Percentiles rank a stretch among this genome's conserved stretches.
Conservation (phyloP, 2,113 vertebrate species). For the Phalacrocorax carbo region DNA sequence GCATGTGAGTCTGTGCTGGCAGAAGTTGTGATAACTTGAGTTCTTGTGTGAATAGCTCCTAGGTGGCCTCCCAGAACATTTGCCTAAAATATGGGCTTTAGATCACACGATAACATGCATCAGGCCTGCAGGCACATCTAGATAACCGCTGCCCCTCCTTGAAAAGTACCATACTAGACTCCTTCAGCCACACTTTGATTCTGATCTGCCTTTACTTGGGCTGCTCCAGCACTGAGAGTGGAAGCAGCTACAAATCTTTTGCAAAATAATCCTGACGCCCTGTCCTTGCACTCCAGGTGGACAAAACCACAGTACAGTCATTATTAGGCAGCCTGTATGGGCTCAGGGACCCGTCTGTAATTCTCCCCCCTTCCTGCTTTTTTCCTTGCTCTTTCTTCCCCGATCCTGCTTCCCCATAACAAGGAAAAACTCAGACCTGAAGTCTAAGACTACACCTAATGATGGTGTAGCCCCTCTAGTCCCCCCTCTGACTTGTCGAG, state of each 20-base stretch:
- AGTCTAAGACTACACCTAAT: background rate
- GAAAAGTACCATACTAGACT: background rate
- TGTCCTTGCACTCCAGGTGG: background rate
- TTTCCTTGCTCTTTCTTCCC: background rate
- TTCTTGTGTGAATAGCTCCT: conserved; percentile 25
- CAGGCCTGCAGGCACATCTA: conserved; percentile 5
- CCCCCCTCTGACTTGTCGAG: background rate
- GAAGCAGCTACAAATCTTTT: background rate
- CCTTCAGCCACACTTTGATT: background rate
- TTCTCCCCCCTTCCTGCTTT: background rate
- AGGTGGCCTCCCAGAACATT: conserved; percentile 55
- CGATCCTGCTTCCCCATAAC: background rate
- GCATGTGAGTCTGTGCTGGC: conserved; percentile 40
- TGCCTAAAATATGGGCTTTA: conserved; percentile 59
- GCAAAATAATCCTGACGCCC: background rate
- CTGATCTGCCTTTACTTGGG: background rate
- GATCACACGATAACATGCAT: conserved; percentile 16
- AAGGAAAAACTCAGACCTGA: background rate
- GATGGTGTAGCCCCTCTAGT: background rate
- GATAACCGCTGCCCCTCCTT: conserved; percentile 30
- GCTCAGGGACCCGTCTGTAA: background rate
- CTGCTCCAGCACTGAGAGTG: background rate
- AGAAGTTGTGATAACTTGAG: background rate
- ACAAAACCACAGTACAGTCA: background rate
- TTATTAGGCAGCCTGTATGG: background rate